phyloP scores from a whole-genome alignment of 2,113 vertebrate genomes.

The Cynopterus brachyotis region DNA sequence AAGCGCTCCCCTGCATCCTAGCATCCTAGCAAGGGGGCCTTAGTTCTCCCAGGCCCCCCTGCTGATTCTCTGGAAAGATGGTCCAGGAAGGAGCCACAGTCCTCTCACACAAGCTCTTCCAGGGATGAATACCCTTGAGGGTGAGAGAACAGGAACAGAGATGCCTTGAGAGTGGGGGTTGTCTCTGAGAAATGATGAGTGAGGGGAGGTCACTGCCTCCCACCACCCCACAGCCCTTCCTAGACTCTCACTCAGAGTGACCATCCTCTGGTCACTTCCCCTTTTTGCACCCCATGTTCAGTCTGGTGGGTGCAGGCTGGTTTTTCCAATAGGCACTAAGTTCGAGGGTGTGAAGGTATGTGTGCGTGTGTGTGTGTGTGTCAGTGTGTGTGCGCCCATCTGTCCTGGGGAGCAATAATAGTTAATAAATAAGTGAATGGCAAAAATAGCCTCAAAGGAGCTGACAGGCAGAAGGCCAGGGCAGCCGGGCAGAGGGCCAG shows the following conservation, averaged over 20 bases:
- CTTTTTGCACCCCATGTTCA: not conserved
- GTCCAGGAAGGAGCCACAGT: not conserved
- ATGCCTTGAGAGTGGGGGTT: not conserved
- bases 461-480: slow-evolving; percentile 79
- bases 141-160: not conserved
- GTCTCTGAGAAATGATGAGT: not conserved
- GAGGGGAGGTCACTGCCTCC: not conserved
- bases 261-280: not conserved
- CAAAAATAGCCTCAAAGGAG: slow-evolving; percentile 81
- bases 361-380: accelerated
- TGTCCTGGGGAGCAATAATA: slow-evolving; percentile 75
- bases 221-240: not conserved
- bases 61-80: not conserved
- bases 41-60: not conserved
- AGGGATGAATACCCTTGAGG: not conserved
- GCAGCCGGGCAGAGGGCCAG: slow-evolving; percentile 66
- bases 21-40: not conserved
- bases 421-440: slow-evolving; percentile 77
- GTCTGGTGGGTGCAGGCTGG: not conserved
- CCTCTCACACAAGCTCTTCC: not conserved
- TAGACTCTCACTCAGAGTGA: not conserved
- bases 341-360: not conserved
- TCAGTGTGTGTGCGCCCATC: slow-evolving; percentile 42
- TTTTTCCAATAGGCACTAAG: not conserved
- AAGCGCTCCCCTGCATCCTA: not conserved